Conservation (phyloP, 2,113 vertebrate genomes). For the Notothenia coriiceps region DNA sequence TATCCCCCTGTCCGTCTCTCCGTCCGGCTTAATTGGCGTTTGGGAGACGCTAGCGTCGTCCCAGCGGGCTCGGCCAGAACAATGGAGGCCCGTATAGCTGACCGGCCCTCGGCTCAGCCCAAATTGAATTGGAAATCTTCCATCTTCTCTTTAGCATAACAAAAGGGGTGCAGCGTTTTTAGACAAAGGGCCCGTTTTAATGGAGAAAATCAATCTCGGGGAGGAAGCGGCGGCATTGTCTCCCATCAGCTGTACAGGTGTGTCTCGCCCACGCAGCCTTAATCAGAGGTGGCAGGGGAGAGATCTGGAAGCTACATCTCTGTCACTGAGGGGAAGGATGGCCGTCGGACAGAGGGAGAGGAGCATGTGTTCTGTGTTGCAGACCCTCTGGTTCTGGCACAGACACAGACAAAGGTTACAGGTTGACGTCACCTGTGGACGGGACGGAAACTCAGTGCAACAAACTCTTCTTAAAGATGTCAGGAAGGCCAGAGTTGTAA, state of each 20-base stretch:
- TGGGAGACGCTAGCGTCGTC: conserved; percentile 90
- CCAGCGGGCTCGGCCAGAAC: conserved; percentile 84
- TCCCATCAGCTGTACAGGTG: conserved; percentile 84
- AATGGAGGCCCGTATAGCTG: conserved; percentile 90
- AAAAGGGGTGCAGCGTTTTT: conserved; percentile 90
- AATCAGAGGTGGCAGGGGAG: conserved; percentile 88
- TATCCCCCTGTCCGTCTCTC: conserved; percentile 86
- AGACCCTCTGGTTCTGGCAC: not conserved
- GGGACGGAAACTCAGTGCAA: not conserved
- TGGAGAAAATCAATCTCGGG: conserved; percentile 88
- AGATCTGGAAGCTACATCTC: conserved; percentile 78
- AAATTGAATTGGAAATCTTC: conserved; percentile 98
- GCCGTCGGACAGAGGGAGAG: not conserved
- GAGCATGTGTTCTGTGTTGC: conserved; percentile 7
- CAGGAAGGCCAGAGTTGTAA: not conserved
- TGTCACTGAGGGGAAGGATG: conserved; percentile 53
- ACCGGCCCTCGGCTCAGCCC: conserved; percentile 90
- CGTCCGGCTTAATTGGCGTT: conserved; percentile 92
- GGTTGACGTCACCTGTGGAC: not conserved
- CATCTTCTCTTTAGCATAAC: conserved; percentile 96
- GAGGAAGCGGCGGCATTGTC: conserved; percentile 81
- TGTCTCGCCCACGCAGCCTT: conserved; percentile 76
- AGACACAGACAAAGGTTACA: not conserved
- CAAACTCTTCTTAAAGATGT: not conserved
- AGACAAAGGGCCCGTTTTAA: conserved; percentile 92